phyloP scores from a whole-genome alignment of 1,140 invertebrate genomes.

The Nomia melanderi region DNA sequence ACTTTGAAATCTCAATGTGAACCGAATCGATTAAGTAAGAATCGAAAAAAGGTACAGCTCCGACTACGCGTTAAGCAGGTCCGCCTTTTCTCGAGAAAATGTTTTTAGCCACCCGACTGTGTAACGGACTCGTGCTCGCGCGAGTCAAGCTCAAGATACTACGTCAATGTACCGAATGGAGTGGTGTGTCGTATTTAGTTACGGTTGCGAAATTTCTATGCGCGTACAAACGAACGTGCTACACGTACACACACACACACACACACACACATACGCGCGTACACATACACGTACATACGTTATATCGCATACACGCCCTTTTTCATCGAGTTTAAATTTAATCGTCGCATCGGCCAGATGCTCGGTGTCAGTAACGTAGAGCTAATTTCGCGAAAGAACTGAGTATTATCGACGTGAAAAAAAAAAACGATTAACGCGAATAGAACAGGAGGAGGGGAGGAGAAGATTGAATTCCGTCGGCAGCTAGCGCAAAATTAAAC shows the following conservation, averaged over 20 bases:
- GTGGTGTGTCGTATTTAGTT: slow-evolving; percentile 22
- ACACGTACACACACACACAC: slow-evolving; percentile 6
- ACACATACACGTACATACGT: background rate
- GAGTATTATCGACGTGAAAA: slow-evolving; percentile 47
- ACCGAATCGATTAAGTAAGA: no score
- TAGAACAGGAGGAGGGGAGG: background rate
- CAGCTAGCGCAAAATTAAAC: slow-evolving; percentile 67
- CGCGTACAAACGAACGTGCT: slow-evolving; percentile 1
- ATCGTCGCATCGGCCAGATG: slow-evolving; percentile 35
- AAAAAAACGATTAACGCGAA: slow-evolving; percentile 35
- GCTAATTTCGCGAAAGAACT: slow-evolving; percentile 44
- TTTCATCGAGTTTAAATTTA: slow-evolving; percentile 38
- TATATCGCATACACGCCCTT: slow-evolving; percentile 21
- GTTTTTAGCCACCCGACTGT: background rate
- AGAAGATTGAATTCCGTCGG: slow-evolving; percentile 65
- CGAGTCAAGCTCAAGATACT: slow-evolving; percentile 36
- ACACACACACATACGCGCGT: background rate
- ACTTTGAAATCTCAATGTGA: no score
- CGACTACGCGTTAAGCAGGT: no score
- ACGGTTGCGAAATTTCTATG: slow-evolving; percentile 34
- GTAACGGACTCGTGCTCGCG: slow-evolving; percentile 2
- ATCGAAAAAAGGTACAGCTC: no score
- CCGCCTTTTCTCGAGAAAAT: no score
- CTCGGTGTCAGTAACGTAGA: slow-evolving; percentile 37
- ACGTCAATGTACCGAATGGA: slow-evolving; percentile 12